Base-by-base conservation (phyloP, 2,888 invertebrate genomes). In the Lucinisca nassula region DNA sequence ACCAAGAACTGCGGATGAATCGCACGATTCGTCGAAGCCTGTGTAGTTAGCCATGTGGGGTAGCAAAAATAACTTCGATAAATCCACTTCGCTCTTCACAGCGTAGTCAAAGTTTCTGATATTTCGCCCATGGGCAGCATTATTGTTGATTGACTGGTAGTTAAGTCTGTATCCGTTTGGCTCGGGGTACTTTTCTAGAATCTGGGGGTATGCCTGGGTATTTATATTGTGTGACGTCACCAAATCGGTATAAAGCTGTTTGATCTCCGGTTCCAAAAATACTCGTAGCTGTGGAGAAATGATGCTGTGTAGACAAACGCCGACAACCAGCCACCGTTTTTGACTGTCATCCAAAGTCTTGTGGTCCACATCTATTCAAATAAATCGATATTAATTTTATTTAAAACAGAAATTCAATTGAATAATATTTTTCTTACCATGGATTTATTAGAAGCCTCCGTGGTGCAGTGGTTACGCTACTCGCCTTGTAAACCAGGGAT, bases 81-180 rank as follows among this genome's bases (percentile, higher is more conserved):
- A 40, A 49, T 87, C 89, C 30, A 89, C 84, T 21, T 61, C 74
- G 73, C 70, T 61, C 12, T 35, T 58, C 8, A 89, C 82, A 0
- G 24, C 58, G 70, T 81, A 89, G 67, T 89, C 79, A 78, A 70
- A 87, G 6, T 27, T 58, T 24, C n/a, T 24, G 3, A 12, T 1
- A 17, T 67, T n/a, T 27, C 35, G 32, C 3, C 67, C 67, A 35
- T 67, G 67, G 6, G 17, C 35, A 1, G 37, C 38, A 70, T 89
- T 89, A 24, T 84, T 87, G 78, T 87, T 89, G n/a, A 89, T 84
- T 0, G 84, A 61, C 70, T 87, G 84, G 40, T 89, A 89, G 72
- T 86, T 89, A 10, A 89, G 58, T 14, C 30, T 70, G 35, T 35
- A 67, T n/a, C 72, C 55, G 17, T 79, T 82, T 32, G 82, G 76